These are phyloP conservation scores for Darevskia nairensis DNA, from an alignment of 2,797 vertebrate genomes.

Conservation along the genomic window DNA sequence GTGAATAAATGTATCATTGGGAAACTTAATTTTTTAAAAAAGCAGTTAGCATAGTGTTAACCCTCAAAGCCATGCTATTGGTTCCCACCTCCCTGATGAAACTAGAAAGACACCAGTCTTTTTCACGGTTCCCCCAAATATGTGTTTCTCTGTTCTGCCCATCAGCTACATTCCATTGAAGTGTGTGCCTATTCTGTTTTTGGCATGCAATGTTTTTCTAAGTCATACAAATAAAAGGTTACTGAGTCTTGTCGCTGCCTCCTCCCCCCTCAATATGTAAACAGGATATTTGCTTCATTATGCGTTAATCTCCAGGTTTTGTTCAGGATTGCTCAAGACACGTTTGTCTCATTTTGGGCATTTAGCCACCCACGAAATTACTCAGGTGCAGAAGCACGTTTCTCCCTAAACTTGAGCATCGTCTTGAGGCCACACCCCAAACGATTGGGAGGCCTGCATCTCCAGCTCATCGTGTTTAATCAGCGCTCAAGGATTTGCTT, in stretches of 20 bases:
- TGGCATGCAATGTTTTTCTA: constrained; percentile 37
- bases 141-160: constrained; percentile 27
- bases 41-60: no score
- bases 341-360: neutral
- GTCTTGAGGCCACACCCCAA: constrained; percentile 23
- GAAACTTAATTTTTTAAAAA: no score
- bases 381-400: neutral
- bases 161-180: no score
- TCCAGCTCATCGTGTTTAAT: neutral
- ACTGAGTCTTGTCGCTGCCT: constrained; percentile 18
- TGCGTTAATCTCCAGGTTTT: neutral
- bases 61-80: neutral
- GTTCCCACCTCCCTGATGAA: neutral
- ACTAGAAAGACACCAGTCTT: neutral
- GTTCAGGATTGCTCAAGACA: constrained; percentile 29
- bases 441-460: neutral
- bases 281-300: constrained; percentile 37
- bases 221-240: constrained; percentile 48
- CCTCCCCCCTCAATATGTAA: neutral
- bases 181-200: constrained; percentile 5
- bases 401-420: constrained; percentile 28
- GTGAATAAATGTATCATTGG: no score
- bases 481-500: neutral
- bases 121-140: constrained; percentile 25
- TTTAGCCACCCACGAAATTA: constrained; percentile 28